Conservation (phyloP, 1,140 invertebrate species). For the Trialeurodes vaporariorum region DNA sequence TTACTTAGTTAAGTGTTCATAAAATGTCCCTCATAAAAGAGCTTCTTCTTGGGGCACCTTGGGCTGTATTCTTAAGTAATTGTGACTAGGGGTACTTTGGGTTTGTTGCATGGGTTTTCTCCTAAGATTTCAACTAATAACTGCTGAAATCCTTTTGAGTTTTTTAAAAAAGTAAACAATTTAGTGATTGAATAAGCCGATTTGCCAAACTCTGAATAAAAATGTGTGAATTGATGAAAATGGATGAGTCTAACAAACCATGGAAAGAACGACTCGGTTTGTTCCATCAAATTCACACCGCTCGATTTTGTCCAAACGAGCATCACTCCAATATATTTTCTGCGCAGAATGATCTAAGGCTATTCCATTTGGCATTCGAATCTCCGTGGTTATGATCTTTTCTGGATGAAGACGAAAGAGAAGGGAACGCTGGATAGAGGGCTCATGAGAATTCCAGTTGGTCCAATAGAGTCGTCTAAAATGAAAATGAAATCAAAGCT, state of each 20-base stretch:
- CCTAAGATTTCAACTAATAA: no score
- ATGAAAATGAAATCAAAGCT: slow-evolving; percentile 23
- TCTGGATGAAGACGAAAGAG: slow-evolving; percentile 49
- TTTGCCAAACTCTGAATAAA: no score
- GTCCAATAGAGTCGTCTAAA: slow-evolving; percentile 61
- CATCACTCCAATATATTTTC: slow-evolving; percentile 49
- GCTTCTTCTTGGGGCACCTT: no score
- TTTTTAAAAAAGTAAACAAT: no score
- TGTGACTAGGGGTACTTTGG: no score
- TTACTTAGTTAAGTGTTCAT: no score
- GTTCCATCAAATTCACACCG: slow-evolving; percentile 41
- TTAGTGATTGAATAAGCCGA: no score
- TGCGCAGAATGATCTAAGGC: slow-evolving; percentile 57
- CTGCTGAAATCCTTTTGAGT: no score
- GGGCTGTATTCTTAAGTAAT: no score
- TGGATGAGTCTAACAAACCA: no score
- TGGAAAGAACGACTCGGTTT: slow-evolving; percentile 34
- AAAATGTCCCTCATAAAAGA: no score
- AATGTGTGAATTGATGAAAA: background rate
- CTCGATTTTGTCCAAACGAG: slow-evolving; percentile 45
- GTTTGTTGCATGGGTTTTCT: no score
- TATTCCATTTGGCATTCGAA: slow-evolving; percentile 72
- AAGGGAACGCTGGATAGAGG: slow-evolving; percentile 59
- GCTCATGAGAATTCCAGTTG: slow-evolving; percentile 63
- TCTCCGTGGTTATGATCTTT: slow-evolving; percentile 58